These are phyloP conservation scores for Cladopsammia gracilis DNA, from an alignment of 64 coral and sea anemone genomes.

Conservation along the genomic window DNA sequence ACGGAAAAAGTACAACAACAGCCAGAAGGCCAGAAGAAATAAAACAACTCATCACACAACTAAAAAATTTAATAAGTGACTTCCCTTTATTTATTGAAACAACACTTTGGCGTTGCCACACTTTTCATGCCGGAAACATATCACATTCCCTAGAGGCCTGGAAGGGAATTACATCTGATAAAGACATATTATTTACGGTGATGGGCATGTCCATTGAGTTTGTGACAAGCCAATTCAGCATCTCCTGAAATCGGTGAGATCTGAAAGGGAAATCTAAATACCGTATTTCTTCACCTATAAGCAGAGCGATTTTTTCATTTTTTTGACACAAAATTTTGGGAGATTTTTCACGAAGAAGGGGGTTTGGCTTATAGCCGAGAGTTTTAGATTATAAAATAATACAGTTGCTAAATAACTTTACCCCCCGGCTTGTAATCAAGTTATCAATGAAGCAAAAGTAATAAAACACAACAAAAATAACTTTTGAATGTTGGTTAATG, in stretches of 20 bases:
- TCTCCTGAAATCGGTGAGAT: slow-evolving; percentile 12
- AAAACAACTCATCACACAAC: background rate
- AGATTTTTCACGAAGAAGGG: background rate
- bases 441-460: slow-evolving; percentile 17
- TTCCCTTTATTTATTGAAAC: background rate
- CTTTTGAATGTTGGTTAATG: background rate
- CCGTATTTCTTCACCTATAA: no score
- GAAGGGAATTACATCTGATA: slow-evolving; percentile 1
- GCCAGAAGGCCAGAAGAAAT: slow-evolving; percentile 42
- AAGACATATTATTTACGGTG: slow-evolving; percentile 24
- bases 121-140: background rate
- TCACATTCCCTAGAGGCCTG: background rate
- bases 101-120: background rate
- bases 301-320: background rate
- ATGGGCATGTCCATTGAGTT: slow-evolving; percentile 33
- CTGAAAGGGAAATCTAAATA: slow-evolving; percentile 16
- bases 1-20: no score
- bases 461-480: slow-evolving; percentile 24
- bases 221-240: slow-evolving; percentile 29
- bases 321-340: no score
- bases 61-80: background rate
- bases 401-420: slow-evolving; percentile 13
- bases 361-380: slow-evolving; percentile 8
- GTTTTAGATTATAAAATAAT: background rate
- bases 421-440: background rate